Conservation (phyloP, 2,113 vertebrate genomes). For the Numenius arquata region DNA sequence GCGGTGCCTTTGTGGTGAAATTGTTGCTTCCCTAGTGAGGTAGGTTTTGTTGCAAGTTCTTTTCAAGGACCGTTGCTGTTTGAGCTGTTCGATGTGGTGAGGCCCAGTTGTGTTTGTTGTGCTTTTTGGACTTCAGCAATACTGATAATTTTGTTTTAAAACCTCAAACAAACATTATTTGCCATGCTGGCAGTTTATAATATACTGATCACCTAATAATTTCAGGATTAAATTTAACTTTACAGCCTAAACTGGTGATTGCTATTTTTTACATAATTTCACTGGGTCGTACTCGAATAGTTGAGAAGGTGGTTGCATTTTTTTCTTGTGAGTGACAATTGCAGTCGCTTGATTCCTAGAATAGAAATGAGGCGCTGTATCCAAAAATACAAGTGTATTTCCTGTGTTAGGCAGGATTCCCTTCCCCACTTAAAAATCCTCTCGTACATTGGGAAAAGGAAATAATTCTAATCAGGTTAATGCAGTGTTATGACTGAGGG, state of each 20-base stretch:
- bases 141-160: not conserved
- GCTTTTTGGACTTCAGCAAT: not conserved
- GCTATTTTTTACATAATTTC: not conserved
- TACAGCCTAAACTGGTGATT: not conserved
- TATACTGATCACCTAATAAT: not conserved
- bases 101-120: not conserved
- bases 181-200: not conserved
- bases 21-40: not conserved
- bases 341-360: not conserved
- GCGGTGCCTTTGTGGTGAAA: not conserved
- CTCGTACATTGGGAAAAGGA: not conserved
- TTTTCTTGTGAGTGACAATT: not conserved
- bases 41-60: not conserved
- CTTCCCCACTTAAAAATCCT: not conserved
- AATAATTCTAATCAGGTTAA: not conserved
- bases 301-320: not conserved
- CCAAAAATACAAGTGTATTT: constrained; percentile 6
- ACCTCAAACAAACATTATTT: not conserved
- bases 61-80: not conserved
- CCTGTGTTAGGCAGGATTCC: constrained; percentile 38
- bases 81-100: not conserved
- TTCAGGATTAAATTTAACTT: not conserved
- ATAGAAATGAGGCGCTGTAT: not conserved
- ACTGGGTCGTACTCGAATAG: not conserved
- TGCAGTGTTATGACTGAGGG: not conserved